Base-by-base conservation (phyloP, 2,113 vertebrate genomes). In the Nothocercus julius region DNA sequence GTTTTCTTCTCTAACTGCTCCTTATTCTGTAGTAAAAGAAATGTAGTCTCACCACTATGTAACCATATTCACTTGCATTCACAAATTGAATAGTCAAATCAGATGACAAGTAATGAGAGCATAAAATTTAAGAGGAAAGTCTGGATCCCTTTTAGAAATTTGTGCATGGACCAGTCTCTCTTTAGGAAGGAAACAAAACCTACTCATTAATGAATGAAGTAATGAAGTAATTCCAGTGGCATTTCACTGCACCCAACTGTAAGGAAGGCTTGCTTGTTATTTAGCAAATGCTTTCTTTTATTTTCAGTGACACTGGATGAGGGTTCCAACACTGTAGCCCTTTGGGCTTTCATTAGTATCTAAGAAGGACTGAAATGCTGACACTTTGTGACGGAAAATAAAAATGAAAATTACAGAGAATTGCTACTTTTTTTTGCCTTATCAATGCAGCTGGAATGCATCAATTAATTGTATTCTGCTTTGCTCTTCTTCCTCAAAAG, bases 101-200 rank as follows among this genome's bases (percentile, higher is more conserved):
- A 0, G 1, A 73, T 78, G 53, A 80, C 19, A 85, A 62, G 53
- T 81, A 82, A 66, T 6, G 11, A 38, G 5, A 89, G 2, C 32
- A 49, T 27, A 63, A 93, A 58, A 51, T 63, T 63, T 77, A 82
- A 82, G 40, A 77, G 20, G 30, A 13, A 75, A 84, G 15, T 30
- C 62, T 86, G 73, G 78, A 89, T 21, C 21, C 3, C 13, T 70
- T 82, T 75, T 44, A 75, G 21, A 93, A 81, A 58, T 63, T 83
- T 90, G 89, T 42, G 27, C 64, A 83, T 68, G 38, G 32, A 76
- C 95, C 40, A 80, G 7, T 62, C n/a, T 84, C 13, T 69, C 72
- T 83, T 87, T 74, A 59, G 42, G 68, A 89, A 81, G 38, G 24
- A 91, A 92, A 89, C 42, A 91, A 93, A 94, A 53, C 32, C 27